These are phyloP conservation scores for Picathartes gymnocephalus DNA, from an alignment of 2,113 vertebrate species.

Conservation along the genomic window DNA sequence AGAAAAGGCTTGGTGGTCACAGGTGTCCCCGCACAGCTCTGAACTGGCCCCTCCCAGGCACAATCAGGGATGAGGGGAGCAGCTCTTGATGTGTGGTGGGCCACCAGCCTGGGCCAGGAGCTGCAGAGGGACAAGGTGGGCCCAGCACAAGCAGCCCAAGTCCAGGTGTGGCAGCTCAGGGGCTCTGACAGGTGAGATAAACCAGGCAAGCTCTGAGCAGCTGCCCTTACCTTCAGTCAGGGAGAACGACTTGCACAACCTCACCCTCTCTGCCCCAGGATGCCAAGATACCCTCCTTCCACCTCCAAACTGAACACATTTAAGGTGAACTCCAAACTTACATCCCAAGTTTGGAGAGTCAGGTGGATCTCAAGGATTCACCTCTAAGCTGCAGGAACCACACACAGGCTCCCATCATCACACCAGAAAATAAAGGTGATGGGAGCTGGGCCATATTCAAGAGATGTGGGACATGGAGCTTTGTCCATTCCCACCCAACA, in stretches of 20 bases:
- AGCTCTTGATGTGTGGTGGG: background rate
- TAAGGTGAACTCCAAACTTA: too few species aligned
- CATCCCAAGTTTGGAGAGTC: background rate
- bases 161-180: background rate
- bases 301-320: too few species aligned
- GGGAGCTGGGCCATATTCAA: accelerated
- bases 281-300: too few species aligned
- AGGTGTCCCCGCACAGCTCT: background rate
- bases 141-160: background rate
- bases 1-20: background rate
- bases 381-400: background rate
- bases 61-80: background rate
- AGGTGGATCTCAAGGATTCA: background rate
- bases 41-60: background rate
- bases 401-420: background rate
- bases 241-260: background rate
- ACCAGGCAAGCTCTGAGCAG: background rate
- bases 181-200: background rate
- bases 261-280: background rate
- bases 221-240: background rate
- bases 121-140: background rate
- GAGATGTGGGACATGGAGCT: background rate
- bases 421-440: background rate
- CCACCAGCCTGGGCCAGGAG: background rate
- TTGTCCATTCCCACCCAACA: background rate